These are phyloP conservation scores for Eurystomus glaucurus DNA, from an alignment of 2,797 vertebrate genomes.

Conservation along the genomic window DNA sequence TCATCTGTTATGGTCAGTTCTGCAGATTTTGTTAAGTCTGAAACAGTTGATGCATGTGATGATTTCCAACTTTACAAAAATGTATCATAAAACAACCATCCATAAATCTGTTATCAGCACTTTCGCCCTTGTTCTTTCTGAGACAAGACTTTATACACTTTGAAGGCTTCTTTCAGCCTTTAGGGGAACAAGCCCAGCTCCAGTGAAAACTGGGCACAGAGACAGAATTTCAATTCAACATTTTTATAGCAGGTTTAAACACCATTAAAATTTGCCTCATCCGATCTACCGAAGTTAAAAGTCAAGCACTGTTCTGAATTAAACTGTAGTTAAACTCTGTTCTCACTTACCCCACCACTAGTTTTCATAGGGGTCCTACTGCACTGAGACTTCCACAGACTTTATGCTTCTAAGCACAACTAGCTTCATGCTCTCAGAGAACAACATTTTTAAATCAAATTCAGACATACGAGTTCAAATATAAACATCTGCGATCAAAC, in stretches of 20 bases:
- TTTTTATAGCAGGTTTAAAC: neutral
- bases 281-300: neutral
- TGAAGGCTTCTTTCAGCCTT: neutral
- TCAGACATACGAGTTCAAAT: neutral
- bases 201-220: neutral
- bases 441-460: neutral
- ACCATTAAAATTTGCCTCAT: neutral
- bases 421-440: neutral
- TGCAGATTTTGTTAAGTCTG: slow-evolving; percentile 80
- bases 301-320: neutral
- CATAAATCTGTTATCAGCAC: neutral
- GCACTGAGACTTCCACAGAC: neutral
- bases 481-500: neutral
- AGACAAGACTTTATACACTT: neutral
- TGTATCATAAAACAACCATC: neutral
- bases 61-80: neutral
- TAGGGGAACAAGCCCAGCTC: neutral
- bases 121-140: neutral
- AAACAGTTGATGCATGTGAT: slow-evolving; percentile 26
- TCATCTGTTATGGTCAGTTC: slow-evolving; percentile 78
- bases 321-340: neutral
- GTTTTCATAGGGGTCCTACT: neutral
- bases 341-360: neutral
- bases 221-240: neutral
- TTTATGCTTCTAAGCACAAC: neutral